phyloP scores from a whole-genome alignment of 2,888 invertebrate genomes.

The Cheilosia vulpina region DNA sequence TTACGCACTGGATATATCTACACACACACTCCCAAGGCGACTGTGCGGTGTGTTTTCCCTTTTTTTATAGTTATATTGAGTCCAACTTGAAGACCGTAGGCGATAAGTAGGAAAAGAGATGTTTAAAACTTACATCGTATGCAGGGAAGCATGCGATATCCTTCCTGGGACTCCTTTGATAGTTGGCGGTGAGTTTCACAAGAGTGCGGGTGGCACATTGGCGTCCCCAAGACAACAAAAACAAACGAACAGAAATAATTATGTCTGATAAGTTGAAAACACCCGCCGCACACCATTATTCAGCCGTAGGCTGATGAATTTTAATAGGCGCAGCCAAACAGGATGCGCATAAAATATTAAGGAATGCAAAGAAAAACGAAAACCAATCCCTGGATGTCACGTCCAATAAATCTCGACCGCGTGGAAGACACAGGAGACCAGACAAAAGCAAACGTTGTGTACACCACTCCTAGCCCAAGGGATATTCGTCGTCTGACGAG shows the following conservation, averaged over 20 bases:
- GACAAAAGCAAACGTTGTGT: conserved; percentile 26
- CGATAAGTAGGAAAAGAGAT: neutral
- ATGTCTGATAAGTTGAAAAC: conserved; percentile 20
- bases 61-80: conserved; percentile 5
- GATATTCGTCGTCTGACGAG: conserved; percentile 7
- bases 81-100: neutral
- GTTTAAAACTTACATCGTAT: neutral
- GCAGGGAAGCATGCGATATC: neutral
- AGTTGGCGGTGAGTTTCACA: conserved; percentile 4
- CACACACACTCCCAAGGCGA: conserved; percentile 67
- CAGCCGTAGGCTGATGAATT: conserved; percentile 34
- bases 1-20: conserved; percentile 30
- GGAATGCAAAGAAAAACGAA: conserved; percentile 13
- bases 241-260: neutral
- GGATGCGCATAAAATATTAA: conserved; percentile 43
- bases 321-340: conserved; percentile 49
- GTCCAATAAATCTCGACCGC: conserved; percentile 46
- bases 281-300: neutral
- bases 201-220: neutral
- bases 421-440: conserved; percentile 19
- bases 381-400: conserved; percentile 29
- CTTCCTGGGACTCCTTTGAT: conserved; percentile 21
- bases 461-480: conserved; percentile 27
- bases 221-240: neutral
- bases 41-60: neutral